Percentiles rank a stretch among this genome's conserved stretches.
These are phyloP conservation scores for Spialia ferax DNA, from an alignment of 2,888 invertebrate species.

Conservation along the genomic window DNA sequence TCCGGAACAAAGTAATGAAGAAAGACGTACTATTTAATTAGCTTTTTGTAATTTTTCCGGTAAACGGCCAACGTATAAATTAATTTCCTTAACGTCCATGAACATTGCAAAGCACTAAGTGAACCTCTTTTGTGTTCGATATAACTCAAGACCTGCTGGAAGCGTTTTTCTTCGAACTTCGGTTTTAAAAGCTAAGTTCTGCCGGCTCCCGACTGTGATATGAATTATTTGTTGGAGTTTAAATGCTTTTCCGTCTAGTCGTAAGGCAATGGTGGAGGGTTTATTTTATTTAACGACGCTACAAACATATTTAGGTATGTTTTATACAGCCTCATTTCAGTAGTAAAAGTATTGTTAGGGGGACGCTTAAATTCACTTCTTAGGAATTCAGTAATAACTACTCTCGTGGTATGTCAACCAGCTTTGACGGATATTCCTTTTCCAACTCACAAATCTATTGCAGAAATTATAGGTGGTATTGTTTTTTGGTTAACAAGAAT, in stretches of 20 bases:
- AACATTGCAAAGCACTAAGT: slow-evolving; percentile 60
- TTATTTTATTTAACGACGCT: not conserved
- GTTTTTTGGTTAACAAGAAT: no score
- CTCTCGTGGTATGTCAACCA: no score
- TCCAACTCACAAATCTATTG: no score
- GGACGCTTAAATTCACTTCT: no score
- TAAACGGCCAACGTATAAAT: slow-evolving; percentile 75
- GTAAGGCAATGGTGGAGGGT: not conserved
- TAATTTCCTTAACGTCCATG: slow-evolving; percentile 71
- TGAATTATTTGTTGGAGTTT: slow-evolving; percentile 27
- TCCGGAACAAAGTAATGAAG: slow-evolving; percentile 74
- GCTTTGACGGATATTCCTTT: no score
- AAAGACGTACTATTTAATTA: slow-evolving; percentile 82
- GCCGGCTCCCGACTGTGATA: slow-evolving; percentile 18
- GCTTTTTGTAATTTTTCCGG: slow-evolving; percentile 81
- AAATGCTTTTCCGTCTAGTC: slow-evolving; percentile 17
- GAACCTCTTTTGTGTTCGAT: slow-evolving; percentile 61
- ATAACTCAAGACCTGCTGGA: slow-evolving; percentile 33
- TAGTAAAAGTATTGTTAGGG: no score
- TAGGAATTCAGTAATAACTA: no score
- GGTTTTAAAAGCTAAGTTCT: slow-evolving; percentile 38
- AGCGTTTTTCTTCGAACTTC: slow-evolving; percentile 28
- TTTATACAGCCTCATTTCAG: no score
- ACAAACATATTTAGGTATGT: not conserved
- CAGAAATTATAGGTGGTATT: no score